A percentile compares a stretch with the other conserved stretches of the same genome.
Evolutionary conservation across 2,113 vertebrate species (phyloP).

Genomic region (Pygoscelis adeliae): DNA sequence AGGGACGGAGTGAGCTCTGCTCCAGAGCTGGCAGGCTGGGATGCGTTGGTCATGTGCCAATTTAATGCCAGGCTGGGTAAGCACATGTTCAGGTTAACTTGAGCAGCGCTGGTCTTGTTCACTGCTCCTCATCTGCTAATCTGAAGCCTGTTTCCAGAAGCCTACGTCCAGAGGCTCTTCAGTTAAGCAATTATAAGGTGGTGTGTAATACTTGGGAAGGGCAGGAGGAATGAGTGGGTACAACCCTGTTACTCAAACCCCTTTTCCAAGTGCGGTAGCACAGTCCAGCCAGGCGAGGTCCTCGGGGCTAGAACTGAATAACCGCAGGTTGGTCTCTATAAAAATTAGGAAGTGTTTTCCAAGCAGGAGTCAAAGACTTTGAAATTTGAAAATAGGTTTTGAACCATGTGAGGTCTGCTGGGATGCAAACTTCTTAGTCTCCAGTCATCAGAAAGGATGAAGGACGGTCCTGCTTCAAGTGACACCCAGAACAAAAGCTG

Average conservation of each 20-base stretch:
- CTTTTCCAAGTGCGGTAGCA: background rate
- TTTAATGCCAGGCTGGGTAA: background rate
- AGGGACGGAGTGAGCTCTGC: background rate
- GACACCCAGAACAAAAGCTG: background rate
- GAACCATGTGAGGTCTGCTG: background rate
- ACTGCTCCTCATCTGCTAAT: background rate
- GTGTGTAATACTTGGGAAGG: background rate
- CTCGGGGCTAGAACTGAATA: background rate
- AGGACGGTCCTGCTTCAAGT: background rate
- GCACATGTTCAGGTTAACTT: background rate
- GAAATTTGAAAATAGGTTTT: background rate
- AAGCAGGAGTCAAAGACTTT: background rate
- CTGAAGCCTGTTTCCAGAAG: background rate
- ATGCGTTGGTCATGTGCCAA: background rate
- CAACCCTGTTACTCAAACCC: background rate
- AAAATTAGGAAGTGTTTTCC: background rate
- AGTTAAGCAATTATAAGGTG: background rate
- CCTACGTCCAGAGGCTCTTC: background rate
- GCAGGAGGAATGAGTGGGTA: rapidly evolving
- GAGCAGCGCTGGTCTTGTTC: background rate
- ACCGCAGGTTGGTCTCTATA: rapidly evolving
- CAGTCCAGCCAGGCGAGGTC: background rate
- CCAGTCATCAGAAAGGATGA: background rate
- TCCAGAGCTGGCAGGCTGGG: background rate
- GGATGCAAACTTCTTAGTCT: background rate